phyloP scores from a whole-genome alignment of 1,140 invertebrate genomes.

The Goniozus legneri region DNA sequence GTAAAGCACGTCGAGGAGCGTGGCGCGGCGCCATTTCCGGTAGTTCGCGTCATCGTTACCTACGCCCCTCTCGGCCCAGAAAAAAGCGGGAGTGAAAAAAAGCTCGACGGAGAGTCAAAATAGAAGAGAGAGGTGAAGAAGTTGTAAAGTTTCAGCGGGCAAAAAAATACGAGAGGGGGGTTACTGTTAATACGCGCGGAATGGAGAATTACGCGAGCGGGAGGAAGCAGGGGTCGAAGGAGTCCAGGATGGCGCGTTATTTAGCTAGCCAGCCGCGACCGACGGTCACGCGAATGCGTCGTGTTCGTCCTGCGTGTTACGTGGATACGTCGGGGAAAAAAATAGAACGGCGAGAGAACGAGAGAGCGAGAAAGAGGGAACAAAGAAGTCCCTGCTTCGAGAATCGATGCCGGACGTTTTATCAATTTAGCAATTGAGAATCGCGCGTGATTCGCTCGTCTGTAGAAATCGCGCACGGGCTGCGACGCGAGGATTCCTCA shows the following conservation, averaged over 20 bases:
- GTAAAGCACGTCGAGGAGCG: neutral
- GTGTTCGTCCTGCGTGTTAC: conserved; percentile 10
- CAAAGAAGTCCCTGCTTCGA: too few relatives aligned
- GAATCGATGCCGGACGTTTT: too few relatives aligned
- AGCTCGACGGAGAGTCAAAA: too few relatives aligned
- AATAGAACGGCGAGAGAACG: neutral
- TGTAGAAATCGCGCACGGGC: neutral
- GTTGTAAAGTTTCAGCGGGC: too few relatives aligned
- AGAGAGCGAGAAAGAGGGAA: neutral
- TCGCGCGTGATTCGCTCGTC: neutral
- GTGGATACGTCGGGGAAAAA: conserved; percentile 1
- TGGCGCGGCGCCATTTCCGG: neutral
- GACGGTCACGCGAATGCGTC: conserved; percentile 37
- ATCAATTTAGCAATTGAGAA: neutral
- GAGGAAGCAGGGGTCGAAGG: conserved; percentile 21
- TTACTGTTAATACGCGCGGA: neutral
- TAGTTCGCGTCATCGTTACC: neutral
- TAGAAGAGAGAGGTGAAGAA: neutral
- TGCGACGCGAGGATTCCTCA: neutral
- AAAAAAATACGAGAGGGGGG: neutral
- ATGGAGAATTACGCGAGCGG: neutral
- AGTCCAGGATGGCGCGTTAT: conserved; percentile 32
- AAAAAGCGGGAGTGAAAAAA: neutral
- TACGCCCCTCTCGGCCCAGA: neutral
- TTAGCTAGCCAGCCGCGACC: conserved; percentile 37